Conservation (phyloP, 1,140 invertebrate species). For the Bombus vancouverensis region DNA sequence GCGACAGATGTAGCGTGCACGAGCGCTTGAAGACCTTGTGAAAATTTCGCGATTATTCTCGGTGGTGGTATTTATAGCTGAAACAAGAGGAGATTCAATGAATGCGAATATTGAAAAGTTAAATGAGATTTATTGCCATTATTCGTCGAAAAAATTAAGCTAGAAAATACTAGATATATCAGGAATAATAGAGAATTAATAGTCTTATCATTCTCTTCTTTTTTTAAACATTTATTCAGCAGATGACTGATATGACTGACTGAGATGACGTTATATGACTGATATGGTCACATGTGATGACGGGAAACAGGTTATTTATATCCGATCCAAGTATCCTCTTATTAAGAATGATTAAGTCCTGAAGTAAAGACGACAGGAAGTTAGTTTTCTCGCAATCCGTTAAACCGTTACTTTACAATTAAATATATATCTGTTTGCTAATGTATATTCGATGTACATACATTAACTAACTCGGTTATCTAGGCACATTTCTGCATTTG, state of each 20-base stretch:
- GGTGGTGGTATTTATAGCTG: background rate
- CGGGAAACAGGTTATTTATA: background rate
- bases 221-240: background rate
- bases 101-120: too few relatives aligned
- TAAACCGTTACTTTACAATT: background rate
- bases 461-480: background rate
- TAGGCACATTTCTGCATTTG: too few relatives aligned
- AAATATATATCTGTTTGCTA: background rate
- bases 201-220: background rate
- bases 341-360: background rate
- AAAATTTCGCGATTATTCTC: conserved; percentile 8
- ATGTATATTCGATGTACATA: background rate
- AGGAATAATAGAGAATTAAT: background rate
- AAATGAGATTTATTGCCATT: background rate
- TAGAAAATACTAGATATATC: background rate
- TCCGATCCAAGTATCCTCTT: background rate
- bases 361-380: background rate
- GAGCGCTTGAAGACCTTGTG: background rate
- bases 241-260: background rate
- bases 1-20: background rate
- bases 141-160: background rate
- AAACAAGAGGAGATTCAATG: background rate
- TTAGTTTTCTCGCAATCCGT: background rate
- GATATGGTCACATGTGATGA: background rate
- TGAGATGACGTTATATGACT: background rate